Base-by-base conservation (phyloP, 2,888 invertebrate species). In the Selenia dentaria region DNA sequence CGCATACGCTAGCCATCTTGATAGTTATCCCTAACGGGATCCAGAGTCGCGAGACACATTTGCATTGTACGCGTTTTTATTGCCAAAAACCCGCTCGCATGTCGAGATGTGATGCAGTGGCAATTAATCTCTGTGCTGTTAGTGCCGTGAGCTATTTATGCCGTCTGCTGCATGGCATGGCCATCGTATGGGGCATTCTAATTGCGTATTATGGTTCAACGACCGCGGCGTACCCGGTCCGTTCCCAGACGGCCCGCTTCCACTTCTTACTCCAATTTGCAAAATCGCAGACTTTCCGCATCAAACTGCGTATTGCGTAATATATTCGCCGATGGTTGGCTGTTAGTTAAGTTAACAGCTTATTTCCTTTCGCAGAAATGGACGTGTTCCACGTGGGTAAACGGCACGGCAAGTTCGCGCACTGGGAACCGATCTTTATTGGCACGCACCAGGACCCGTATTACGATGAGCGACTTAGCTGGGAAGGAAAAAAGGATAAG, bases 401-500 rank as follows among this genome's bases (percentile, higher is more conserved):
- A 71, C 92, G 97, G 34, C 94, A 92, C 14, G 95, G 96, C 8
- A 93, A 93, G 64, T 96, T 93, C 75, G 92, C 95, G 18, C 96
- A 96, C 76, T 98, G 98, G 98, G 98, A 98, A 83, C 98, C 98
- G 6, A 97, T 98, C 62, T 98, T 96, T 71, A 97, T 98, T 49
- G 97, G 98, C 10, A 97, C 97, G 0, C 95, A 97, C 79, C 91
- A 93, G 11, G 97, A 97, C 68, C 97, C 97, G 0, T 92, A 95
- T 57, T 98, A 98, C 76, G 98, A 98, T 62, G 97, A 98, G 78
- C 92, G 97, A 69, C 93, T 98, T 51, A 96, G 96, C 75, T 98
- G 98, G 97, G 97, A 98, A 75, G 98, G 98, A 28, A 96, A 96
- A 83, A 95, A 96, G 81, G 98, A 98, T 83, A 98, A 98, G 90